Conservation (phyloP, 2,797 vertebrate genomes). For the Cynopterus sphinx region DNA sequence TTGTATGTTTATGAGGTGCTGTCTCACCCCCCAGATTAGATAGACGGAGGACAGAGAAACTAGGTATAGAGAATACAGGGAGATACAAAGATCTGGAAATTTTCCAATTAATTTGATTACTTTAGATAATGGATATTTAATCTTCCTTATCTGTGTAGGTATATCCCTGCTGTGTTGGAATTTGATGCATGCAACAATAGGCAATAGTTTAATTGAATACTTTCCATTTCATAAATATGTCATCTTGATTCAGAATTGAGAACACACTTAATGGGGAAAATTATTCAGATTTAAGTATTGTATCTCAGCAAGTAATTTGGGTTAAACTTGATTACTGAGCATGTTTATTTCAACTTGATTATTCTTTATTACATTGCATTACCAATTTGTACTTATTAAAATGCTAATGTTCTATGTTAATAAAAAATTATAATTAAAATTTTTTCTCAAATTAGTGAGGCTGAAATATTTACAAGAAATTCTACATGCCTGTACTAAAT, state of each 20-base stretch:
- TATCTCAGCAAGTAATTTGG: constrained; percentile 54
- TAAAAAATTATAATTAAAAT: constrained; percentile 23
- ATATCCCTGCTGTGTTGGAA: neutral
- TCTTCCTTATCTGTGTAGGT: neutral
- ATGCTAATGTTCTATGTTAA: constrained; percentile 54
- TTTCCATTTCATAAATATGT: constrained; percentile 37
- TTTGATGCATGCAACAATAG: constrained; percentile 22
- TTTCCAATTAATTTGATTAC: constrained; percentile 34
- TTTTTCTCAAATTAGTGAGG: constrained; percentile 47
- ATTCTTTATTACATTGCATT: constrained; percentile 55
- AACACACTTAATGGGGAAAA: constrained; percentile 53
- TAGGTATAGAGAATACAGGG: neutral
- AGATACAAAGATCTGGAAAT: constrained; percentile 8
- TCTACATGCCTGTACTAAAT: constrained; percentile 28
- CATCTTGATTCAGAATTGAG: constrained; percentile 45
- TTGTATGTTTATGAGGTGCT: neutral
- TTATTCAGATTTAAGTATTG: constrained; percentile 48
- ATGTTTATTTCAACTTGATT: constrained; percentile 64
- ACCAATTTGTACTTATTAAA: constrained; percentile 59
- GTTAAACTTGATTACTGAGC: constrained; percentile 45
- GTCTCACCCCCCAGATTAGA: neutral
- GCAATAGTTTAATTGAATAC: constrained; percentile 4
- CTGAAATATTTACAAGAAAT: constrained; percentile 62
- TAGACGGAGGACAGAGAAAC: neutral
- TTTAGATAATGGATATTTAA: neutral